These are phyloP conservation scores for Neoniphon sammara DNA, from an alignment of 2,797 vertebrate genomes.

Conservation along the genomic window DNA sequence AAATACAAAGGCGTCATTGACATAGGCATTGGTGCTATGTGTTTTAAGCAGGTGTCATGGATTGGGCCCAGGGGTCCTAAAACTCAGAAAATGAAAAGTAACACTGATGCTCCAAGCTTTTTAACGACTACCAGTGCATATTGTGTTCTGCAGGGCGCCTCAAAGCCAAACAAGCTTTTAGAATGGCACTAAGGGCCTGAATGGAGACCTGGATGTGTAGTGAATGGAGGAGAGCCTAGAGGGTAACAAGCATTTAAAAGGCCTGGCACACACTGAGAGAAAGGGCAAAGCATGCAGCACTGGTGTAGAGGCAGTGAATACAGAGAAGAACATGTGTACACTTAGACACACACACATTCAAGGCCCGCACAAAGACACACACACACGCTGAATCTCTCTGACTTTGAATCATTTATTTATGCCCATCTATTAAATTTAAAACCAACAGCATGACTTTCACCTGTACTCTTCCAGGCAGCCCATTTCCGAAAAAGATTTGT, in stretches of 20 bases:
- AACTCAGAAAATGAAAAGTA: background rate
- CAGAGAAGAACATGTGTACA: background rate
- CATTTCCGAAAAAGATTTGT: background rate
- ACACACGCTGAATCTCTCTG: background rate
- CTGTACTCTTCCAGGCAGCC: no score
- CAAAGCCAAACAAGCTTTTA: background rate
- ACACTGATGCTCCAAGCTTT: slow-evolving; percentile 5
- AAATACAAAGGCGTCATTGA: background rate
- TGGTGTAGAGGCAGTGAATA: background rate
- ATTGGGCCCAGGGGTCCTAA: background rate
- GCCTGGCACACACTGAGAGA: background rate
- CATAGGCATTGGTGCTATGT: background rate
- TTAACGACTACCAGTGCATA: background rate
- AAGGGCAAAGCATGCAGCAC: no score
- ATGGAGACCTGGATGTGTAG: background rate
- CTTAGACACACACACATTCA: background rate
- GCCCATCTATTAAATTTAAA: background rate
- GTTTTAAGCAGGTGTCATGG: background rate
- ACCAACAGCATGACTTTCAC: no score
- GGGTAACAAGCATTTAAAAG: background rate
- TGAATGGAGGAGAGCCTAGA: background rate
- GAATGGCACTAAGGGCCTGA: background rate
- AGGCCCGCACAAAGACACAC: background rate
- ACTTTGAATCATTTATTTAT: background rate
- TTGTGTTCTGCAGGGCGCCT: background rate